phyloP scores from a whole-genome alignment of 2,113 vertebrate species.

The Gallinago media region DNA sequence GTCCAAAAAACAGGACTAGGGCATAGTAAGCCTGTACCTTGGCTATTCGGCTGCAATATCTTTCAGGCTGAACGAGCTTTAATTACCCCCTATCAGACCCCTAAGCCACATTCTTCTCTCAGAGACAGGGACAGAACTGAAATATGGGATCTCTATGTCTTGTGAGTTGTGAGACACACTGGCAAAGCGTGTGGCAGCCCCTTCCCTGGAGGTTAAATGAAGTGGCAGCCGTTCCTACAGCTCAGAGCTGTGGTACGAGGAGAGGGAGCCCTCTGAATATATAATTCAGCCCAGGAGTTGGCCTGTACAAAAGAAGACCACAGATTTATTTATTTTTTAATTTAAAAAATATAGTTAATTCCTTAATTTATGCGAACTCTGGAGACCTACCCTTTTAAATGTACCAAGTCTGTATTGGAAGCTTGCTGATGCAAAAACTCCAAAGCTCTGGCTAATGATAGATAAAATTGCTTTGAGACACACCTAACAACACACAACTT shows the following conservation, averaged over 20 bases:
- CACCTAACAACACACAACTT: background rate
- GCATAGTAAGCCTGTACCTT: slow-evolving; percentile 2
- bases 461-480: background rate
- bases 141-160: slow-evolving; percentile 4
- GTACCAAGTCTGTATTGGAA: background rate
- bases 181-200: background rate
- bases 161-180: background rate
- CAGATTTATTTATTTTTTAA: no score
- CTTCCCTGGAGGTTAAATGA: background rate
- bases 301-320: background rate
- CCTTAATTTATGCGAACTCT: background rate
- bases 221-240: background rate
- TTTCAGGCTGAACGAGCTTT: slow-evolving; percentile 31
- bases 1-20: background rate
- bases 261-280: background rate
- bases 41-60: background rate
- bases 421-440: background rate
- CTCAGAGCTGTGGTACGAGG: background rate
- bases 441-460: background rate
- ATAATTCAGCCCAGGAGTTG: background rate
- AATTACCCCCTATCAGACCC: slow-evolving; percentile 8
- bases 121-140: background rate
- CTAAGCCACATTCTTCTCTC: slow-evolving; percentile 7
- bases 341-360: background rate
- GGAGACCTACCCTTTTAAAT: background rate